phyloP scores from a whole-genome alignment of 92 coral and sea anemone genomes.

The Epizoanthus fatuus region DNA sequence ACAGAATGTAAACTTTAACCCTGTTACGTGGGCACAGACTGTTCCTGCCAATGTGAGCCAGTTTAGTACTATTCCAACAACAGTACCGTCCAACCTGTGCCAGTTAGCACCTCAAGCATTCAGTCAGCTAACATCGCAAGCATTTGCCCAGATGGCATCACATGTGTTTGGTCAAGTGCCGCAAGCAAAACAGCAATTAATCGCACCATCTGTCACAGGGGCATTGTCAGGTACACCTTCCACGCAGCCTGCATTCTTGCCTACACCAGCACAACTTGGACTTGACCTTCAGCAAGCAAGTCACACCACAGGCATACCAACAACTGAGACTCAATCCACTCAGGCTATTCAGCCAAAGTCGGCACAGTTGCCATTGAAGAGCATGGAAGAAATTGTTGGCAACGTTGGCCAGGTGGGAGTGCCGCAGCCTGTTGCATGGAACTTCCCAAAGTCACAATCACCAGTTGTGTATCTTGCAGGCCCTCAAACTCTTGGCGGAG shows the following conservation, averaged over 20 bases:
- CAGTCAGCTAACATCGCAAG: slow-evolving; percentile 10
- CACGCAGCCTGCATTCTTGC: slow-evolving; percentile 5
- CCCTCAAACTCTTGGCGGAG: slow-evolving; percentile 91
- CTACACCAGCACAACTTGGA: slow-evolving; percentile 20
- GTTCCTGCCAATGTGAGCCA: slow-evolving; percentile 25
- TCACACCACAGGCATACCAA: slow-evolving; percentile 30
- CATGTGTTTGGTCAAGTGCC: slow-evolving; percentile 43
- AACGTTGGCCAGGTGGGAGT: slow-evolving; percentile 79
- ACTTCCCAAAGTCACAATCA: slow-evolving; percentile 64
- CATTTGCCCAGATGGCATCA: slow-evolving; percentile 32
- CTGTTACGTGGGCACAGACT: slow-evolving; percentile 40
- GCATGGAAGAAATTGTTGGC: slow-evolving; percentile 92
- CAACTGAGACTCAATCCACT: slow-evolving; percentile 32
- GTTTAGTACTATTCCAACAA: slow-evolving; percentile 29
- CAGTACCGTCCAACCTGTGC: slow-evolving; percentile 14
- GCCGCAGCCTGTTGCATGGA: slow-evolving; percentile 71
- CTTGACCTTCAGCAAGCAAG: slow-evolving; percentile 1
- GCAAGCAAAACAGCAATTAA: slow-evolving; percentile 29
- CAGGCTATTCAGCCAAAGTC: slow-evolving; percentile 50
- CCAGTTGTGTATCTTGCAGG: slow-evolving; percentile 92
- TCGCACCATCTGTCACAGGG: not conserved
- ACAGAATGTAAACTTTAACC: slow-evolving; percentile 22
- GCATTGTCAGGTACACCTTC: not conserved
- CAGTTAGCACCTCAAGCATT: slow-evolving; percentile 16
- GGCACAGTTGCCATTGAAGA: slow-evolving; percentile 81